Evolutionary conservation across 2,797 vertebrate species (phyloP).

Genomic region (Pipistrellus kuhlii): DNA sequence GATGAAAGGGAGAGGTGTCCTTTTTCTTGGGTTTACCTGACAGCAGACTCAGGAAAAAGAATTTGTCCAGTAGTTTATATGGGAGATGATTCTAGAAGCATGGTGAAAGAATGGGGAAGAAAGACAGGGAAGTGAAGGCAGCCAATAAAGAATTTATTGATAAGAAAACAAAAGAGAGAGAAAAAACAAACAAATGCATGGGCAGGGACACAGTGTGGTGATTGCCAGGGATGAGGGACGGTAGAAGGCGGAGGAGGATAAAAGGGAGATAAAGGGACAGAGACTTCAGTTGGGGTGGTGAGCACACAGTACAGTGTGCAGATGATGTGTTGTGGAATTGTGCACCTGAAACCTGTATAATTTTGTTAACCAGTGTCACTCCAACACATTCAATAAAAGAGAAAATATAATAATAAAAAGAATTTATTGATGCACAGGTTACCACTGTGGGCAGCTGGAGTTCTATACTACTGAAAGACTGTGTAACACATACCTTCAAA

Average conservation of each 20-base stretch:
- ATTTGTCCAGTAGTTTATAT: neutral
- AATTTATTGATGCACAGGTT: neutral
- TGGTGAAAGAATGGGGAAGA: neutral
- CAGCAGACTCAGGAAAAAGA: neutral
- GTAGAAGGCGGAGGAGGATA: neutral
- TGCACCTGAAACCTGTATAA: neutral
- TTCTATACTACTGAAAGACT: neutral
- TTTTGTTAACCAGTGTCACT: neutral
- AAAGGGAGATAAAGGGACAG: neutral
- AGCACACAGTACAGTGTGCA: neutral
- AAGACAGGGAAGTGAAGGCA: neutral
- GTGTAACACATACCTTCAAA: neutral
- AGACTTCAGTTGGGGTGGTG: neutral
- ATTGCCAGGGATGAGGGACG: neutral
- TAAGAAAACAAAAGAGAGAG: neutral
- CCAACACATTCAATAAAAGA: too few species aligned
- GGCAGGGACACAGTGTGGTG: neutral
- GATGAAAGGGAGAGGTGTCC: neutral
- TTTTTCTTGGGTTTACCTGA: neutral
- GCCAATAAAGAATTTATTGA: neutral
- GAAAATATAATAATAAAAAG: neutral
- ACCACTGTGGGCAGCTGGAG: neutral
- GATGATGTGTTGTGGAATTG: neutral
- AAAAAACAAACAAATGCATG: neutral
- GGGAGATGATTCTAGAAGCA: neutral